Evolutionary conservation across 2,888 invertebrate species (phyloP).

Genomic region (Catotricha subobsoleta): DNA sequence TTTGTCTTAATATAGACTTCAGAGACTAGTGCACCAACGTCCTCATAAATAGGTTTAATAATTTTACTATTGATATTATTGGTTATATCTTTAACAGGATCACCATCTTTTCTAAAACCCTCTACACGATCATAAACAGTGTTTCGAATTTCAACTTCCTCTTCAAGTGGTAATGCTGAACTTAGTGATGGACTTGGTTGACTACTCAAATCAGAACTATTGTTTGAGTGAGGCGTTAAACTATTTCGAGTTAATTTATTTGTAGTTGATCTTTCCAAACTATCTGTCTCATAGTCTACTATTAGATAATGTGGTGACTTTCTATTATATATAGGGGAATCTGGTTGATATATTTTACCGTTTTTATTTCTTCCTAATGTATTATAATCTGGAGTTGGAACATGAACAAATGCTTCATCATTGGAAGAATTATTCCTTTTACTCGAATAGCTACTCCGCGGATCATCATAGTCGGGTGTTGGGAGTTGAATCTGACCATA

Average conservation of each 20-base stretch:
- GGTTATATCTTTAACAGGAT: constrained; percentile 11
- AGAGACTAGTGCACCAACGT: not conserved
- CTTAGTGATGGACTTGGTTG: constrained; percentile 59
- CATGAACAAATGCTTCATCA: constrained; percentile 25
- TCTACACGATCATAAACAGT: constrained; percentile 39
- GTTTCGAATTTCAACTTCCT: constrained; percentile 62
- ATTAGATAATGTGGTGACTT: constrained; percentile 29
- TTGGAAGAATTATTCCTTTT: constrained; percentile 30
- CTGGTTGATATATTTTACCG: constrained; percentile 26
- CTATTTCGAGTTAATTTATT: constrained; percentile 31
- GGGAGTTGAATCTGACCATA: constrained; percentile 17
- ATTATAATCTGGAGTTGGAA: constrained; percentile 30
- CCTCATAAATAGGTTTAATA: constrained; percentile 10
- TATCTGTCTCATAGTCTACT: constrained; percentile 55
- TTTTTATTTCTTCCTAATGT: constrained; percentile 23
- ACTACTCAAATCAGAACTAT: constrained; percentile 43
- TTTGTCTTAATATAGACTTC: constrained; percentile 1
- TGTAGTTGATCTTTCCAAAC: constrained; percentile 42
- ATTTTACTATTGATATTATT: constrained; percentile 4
- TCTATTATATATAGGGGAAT: constrained; percentile 27
- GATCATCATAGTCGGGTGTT: constrained; percentile 29
- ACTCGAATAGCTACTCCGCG: constrained; percentile 20
- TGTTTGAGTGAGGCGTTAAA: constrained; percentile 21
- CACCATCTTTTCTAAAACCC: constrained; percentile 26
- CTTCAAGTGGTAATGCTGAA: constrained; percentile 56